phyloP scores from a whole-genome alignment of 1,140 invertebrate species.

The Euborellia annulipes region DNA sequence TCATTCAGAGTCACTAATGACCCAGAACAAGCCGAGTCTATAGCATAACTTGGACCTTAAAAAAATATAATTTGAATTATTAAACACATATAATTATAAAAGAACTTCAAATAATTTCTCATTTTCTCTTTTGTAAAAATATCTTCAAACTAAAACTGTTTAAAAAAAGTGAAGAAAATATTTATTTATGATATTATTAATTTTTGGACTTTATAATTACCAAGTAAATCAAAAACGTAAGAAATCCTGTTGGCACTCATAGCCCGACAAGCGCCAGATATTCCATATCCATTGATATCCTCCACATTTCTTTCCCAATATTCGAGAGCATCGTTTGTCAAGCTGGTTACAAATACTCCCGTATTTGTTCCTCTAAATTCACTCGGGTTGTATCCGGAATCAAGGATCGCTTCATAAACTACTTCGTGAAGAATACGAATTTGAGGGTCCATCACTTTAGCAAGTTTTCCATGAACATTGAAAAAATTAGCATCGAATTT shows the following conservation, averaged over 20 bases:
- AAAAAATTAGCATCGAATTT: conserved; percentile 40
- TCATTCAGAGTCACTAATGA: conserved; percentile 20
- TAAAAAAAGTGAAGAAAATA: not conserved
- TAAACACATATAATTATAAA: not conserved
- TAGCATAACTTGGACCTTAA: conserved; percentile 18
- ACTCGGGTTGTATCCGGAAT: conserved; percentile 33
- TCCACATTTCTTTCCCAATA: conserved; percentile 26
- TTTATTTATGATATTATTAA: not conserved
- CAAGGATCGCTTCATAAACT: conserved; percentile 23
- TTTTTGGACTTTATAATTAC: conserved; percentile 16
- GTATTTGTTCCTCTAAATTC: conserved; percentile 31
- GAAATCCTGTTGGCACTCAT: conserved; percentile 50
- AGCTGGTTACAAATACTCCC: conserved; percentile 38
- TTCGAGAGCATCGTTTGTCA: conserved; percentile 34
- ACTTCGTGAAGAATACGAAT: conserved; percentile 32
- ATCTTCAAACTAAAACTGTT: not conserved
- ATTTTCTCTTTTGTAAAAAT: not conserved
- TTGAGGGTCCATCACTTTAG: conserved; percentile 35
- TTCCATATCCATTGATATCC: conserved; percentile 38
- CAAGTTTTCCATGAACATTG: conserved; percentile 32
- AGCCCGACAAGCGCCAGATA: conserved; percentile 41
- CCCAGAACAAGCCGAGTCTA: conserved; percentile 32
- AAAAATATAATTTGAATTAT: conserved; percentile 5
- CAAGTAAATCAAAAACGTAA: conserved; percentile 45
- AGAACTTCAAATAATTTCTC: not conserved